Evolutionary conservation across 2,888 invertebrate genomes (phyloP), one percentile per base, ranked within the genome.

Genomic region (Acanthococcus lagerstroemiae): DNA sequence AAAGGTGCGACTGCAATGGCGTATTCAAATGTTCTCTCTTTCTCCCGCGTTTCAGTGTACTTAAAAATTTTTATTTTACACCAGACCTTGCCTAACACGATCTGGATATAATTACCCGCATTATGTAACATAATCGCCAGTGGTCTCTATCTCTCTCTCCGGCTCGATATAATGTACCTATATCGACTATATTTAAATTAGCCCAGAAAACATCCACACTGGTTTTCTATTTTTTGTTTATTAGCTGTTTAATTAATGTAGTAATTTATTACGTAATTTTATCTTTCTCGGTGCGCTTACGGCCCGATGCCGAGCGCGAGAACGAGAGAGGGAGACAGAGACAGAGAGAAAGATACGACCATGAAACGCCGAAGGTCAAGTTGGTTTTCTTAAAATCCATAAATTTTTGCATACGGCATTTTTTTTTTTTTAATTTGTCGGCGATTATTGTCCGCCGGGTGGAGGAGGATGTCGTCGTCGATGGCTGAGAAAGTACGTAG

Each of bases 31-130:
- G n/a, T n/a, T n/a, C n/a, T n/a, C n/a, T n/a, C n/a, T n/a, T n/a
- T n/a, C n/a, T n/a, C n/a, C n/a, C n/a, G n/a, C n/a, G n/a, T n/a
- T n/a, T n/a, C 37, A 30, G 37, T 37, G 30, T 52, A 22, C 22
- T 30, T 30, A 25, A 19, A 22, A 48, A 46, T 26, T 48, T 48
- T 48, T 24, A 24, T 46, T 22, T 44, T 15, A 30, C 48, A 26
- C 26, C 60, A 60, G 54, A 52, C 63, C 37, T 63, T 37, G 63
- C 63, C 44, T 54, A 63, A 63, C 63, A 63, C 63, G 63, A 52
- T 63, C 63, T 54, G n/a, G 44, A 63, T 54, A 63, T 63, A 63
- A 63, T 63, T 63, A 63, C 63, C 63, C 63, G 63, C 63, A 63
- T 63, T 63, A 63, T 63, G 63, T 63, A 63, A 63, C 24, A 63